Evolutionary conservation across 2,888 invertebrate genomes (phyloP), one percentile per base, ranked within the genome.

Genomic region (Lepeophtheirus nordmannii): DNA sequence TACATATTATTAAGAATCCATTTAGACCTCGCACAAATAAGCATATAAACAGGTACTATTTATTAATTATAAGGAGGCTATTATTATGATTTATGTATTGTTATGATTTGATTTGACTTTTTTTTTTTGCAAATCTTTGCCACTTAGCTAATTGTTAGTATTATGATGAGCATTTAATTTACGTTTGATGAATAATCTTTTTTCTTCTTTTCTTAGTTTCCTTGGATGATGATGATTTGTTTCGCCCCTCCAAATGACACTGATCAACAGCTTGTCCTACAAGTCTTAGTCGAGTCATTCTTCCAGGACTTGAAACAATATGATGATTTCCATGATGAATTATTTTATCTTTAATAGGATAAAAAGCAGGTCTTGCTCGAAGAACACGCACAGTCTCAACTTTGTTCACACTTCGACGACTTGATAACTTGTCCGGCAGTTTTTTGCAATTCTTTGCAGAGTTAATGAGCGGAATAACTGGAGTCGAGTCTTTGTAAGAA

Each of bases 361-460:
- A 56, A 56, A 63, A 63, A 22, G 56, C 46, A 11, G 63, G 63
- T 20, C 63, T 17, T 9, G 63, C 63, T 10, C 63, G 63, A n/a
- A 63, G 56, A n/a, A 63, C 53, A 11, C 63, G 63, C 11, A 63
- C 56, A 2, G 63, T 63, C 22, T 63, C 63, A 12, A 63, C 53
- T 53, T 63, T 63, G 40, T 62, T 62, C 58, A 58, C 17, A 23
- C 40, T 63, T n/a, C 53, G 46, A 20, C 63, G 37, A 17, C 63
- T 17, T 17, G 53, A 5, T 30, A 46, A 17, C 53, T 46, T 46
- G 8, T 46, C 53, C 53, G 30, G 30, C 30, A 30, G 30, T 30
- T 30, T 30, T 30, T 30, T 30, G 30, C 7, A 30, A 30, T 30
- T 30, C 30, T 30, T 30, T 30, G 30, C 2, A 2, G 30, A 30